Base-by-base conservation (phyloP, 1,140 invertebrate species). In the Chlorops oryzae region DNA sequence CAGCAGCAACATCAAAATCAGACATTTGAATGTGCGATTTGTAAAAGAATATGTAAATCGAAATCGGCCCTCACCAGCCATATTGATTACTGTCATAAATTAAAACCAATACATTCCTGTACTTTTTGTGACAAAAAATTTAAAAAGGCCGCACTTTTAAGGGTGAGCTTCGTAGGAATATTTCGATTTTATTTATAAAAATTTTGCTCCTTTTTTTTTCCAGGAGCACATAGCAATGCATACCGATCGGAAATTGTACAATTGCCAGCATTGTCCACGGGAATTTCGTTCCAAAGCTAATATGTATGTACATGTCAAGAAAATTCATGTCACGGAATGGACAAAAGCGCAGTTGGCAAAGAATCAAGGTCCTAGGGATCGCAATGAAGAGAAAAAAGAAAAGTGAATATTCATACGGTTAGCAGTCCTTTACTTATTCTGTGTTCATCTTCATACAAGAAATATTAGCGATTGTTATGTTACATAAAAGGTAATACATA, bases 221-320 rank as follows among this genome's bases (percentile, higher is more conserved):
- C 49, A 64, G 18, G 63, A 65, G 24, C 63, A 65, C 52, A 59
- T 59, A 22, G 55, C 63, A 13, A 62, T 59, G 1, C 63, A 65
- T 38, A 62, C 58, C 2, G 63, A 62, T 18, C 48, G 57, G 34
- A 54, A 59, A 45, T 39, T 65, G n/a, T 65, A 65, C 37, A 42
- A 50, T 23, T 65, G 63, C 54, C 58, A 59, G 6, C 59, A 61
- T 51, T 65, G 63, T 32, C 54, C 61, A 5, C 47, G 55, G 20
- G 64, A 61, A 3, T 65, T 65, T 37, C 63, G 61, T 38, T 56
- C 51, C 27, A 57, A 50, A 18, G 52, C 59, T 0, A 65, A 65
- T 47, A 61, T 65, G 62, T 61, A 65, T 46, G 54, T 58, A 45
- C 62, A 65, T 34, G 55, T 55, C 1, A 61, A 60, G n/a, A 56